Evolutionary conservation across 2,888 invertebrate genomes (phyloP).

Genomic region (Nomada lathburiana): DNA sequence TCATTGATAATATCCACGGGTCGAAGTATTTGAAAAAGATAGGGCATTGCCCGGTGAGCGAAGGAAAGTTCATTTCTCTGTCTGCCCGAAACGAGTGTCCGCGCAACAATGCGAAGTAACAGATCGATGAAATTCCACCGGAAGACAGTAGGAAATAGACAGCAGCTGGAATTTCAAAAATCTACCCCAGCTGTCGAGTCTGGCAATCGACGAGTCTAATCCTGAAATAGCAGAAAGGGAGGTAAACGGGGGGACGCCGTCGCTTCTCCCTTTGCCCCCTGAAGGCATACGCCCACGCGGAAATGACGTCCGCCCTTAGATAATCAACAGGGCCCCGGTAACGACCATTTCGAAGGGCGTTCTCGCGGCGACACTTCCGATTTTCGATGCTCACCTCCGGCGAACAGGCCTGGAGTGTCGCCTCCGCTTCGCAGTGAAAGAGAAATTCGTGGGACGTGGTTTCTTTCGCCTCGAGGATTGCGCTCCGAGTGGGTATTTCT

Average conservation of each 20-base stretch:
- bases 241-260: conserved; percentile 57
- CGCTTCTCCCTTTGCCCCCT: conserved; percentile 65
- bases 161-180: conserved; percentile 71
- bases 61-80: conserved; percentile 2
- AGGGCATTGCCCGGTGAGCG: not conserved
- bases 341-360: conserved; percentile 67
- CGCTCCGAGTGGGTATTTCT: conserved; percentile 5
- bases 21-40: no score
- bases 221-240: conserved; percentile 51
- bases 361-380: conserved; percentile 63
- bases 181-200: conserved; percentile 70
- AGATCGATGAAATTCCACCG: conserved; percentile 58
- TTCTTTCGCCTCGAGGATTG: conserved; percentile 6
- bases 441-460: not conserved
- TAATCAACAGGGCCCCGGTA: conserved; percentile 67
- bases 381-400: conserved; percentile 60
- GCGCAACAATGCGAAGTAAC: conserved; percentile 19
- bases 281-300: conserved; percentile 81
- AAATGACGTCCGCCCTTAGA: conserved; percentile 81
- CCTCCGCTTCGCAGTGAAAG: not conserved
- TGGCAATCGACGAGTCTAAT: conserved; percentile 67
- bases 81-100: not conserved
- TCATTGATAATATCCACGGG: no score
- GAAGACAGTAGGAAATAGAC: conserved; percentile 64
- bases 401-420: not conserved